phyloP scores from a whole-genome alignment of 2,113 vertebrate genomes.

The Xiphophorus maculatus region DNA sequence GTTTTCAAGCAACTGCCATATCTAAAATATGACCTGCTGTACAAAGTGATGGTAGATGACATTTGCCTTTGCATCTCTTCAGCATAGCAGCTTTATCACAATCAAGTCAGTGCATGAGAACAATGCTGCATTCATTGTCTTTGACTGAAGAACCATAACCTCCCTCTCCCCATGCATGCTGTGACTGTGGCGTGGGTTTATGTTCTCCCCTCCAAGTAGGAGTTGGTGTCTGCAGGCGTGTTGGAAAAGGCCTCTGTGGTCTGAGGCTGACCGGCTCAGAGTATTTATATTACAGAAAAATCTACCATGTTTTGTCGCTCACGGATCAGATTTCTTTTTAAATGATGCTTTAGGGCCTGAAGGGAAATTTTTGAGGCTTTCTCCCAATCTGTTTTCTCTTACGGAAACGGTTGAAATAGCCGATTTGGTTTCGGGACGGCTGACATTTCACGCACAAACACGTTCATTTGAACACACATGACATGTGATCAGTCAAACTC shows the following conservation, averaged over 20 bases:
- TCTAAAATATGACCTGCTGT: too few relatives aligned
- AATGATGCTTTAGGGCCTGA: slow-evolving; percentile 63
- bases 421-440: slow-evolving; percentile 48
- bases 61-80: not conserved
- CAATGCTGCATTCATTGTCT: slow-evolving; percentile 24
- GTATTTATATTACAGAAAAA: slow-evolving; percentile 76
- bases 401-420: slow-evolving; percentile 54
- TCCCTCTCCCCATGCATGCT: slow-evolving; percentile 18
- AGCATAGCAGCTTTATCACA: not conserved
- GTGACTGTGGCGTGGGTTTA: slow-evolving; percentile 13
- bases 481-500: slow-evolving; percentile 15
- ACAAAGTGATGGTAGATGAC: not conserved
- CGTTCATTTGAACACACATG: slow-evolving; percentile 18
- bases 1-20: not conserved
- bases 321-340: slow-evolving; percentile 64
- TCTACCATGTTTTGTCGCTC: slow-evolving; percentile 64
- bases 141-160: slow-evolving; percentile 3
- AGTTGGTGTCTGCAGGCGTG: slow-evolving; percentile 44
- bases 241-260: slow-evolving; percentile 47
- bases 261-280: slow-evolving; percentile 46
- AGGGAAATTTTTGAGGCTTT: slow-evolving; percentile 77
- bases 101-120: not conserved
- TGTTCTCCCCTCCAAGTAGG: slow-evolving; percentile 26
- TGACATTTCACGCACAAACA: slow-evolving; percentile 45
- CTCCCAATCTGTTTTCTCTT: slow-evolving; percentile 66